A percentile compares a stretch with the other conserved stretches of the same genome.
phyloP scores from a whole-genome alignment of 2,888 invertebrate species.

The Melinopterus prodromus region DNA sequence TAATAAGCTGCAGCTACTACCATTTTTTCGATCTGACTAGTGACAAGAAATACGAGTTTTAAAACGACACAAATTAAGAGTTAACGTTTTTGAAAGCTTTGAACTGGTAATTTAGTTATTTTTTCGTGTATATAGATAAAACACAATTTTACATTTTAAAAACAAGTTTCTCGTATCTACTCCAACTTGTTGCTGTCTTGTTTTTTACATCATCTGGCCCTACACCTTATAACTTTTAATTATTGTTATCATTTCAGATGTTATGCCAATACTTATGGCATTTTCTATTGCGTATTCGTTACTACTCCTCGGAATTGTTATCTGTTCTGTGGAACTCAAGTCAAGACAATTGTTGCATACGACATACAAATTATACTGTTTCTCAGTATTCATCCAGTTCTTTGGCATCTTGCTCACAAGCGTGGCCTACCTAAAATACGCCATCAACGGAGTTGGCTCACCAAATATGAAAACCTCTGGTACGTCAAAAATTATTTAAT shows the following conservation, averaged over 20 bases:
- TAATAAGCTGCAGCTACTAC: too few species aligned
- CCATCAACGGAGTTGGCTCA: conserved; percentile 74
- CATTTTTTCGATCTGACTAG: too few species aligned
- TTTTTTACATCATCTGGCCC: too few species aligned
- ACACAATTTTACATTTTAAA: too few species aligned
- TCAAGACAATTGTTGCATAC: conserved; percentile 84
- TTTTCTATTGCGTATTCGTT: conserved; percentile 78
- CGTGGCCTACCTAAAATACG: conserved; percentile 79
- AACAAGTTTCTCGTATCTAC: too few species aligned
- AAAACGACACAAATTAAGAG: too few species aligned
- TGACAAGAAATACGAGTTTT: too few species aligned
- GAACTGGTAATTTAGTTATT: background rate
- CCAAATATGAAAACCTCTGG: conserved; percentile 62
- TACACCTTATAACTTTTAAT: too few species aligned
- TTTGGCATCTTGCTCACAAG: conserved; percentile 74
- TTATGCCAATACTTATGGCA: conserved; percentile 81
- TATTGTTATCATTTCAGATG: conserved; percentile 69
- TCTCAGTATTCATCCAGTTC: conserved; percentile 76
- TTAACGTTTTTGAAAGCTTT: too few species aligned
- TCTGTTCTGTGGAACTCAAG: conserved; percentile 79
- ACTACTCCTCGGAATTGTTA: conserved; percentile 74
- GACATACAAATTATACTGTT: conserved; percentile 86
- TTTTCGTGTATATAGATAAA: background rate
- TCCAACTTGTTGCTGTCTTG: too few species aligned
- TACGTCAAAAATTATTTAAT: conserved; percentile 45